Evolutionary conservation across 2,888 invertebrate species (phyloP).

Genomic region (Leptinotarsa peninsularis): DNA sequence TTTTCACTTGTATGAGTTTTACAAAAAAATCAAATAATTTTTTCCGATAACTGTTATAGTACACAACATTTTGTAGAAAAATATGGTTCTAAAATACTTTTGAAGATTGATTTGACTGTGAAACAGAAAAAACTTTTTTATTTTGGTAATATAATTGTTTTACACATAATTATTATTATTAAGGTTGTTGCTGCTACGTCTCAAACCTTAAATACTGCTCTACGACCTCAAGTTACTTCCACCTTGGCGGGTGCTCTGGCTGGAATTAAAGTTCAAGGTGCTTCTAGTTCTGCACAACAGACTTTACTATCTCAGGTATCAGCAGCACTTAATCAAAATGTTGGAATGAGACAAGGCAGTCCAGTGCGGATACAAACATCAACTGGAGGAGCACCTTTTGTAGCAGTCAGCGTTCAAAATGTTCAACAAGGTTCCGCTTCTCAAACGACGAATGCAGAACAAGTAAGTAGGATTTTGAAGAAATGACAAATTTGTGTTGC

Average conservation of each 20-base stretch:
- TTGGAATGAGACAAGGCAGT: constrained; percentile 70
- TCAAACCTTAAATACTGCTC: constrained; percentile 67
- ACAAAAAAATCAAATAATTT: too few species aligned
- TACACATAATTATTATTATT: constrained; percentile 19
- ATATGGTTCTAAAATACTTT: too few species aligned
- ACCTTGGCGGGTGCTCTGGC: constrained; percentile 66
- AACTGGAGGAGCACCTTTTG: constrained; percentile 66
- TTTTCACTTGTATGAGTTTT: too few species aligned
- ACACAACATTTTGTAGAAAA: too few species aligned
- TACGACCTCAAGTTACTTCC: constrained; percentile 66
- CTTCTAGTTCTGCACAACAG: constrained; percentile 66
- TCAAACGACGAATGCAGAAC: constrained; percentile 57
- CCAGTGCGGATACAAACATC: constrained; percentile 69
- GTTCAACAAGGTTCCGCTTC: constrained; percentile 44
- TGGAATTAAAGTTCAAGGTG: constrained; percentile 68
- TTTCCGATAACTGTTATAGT: too few species aligned
- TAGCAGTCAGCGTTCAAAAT: constrained; percentile 71
- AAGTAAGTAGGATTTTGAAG: constrained; percentile 63
- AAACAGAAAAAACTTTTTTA: too few species aligned
- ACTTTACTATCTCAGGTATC: constrained; percentile 70
- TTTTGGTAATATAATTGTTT: too few species aligned
- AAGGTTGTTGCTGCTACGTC: constrained; percentile 72
- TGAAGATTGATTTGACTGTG: too few species aligned
- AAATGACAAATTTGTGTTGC: constrained; percentile 51
- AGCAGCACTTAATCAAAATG: constrained; percentile 68